Percentiles rank a stretch among this genome's conserved stretches.
phyloP scores from a whole-genome alignment of 2,888 invertebrate genomes.

The Agriopis aurantiaria region DNA sequence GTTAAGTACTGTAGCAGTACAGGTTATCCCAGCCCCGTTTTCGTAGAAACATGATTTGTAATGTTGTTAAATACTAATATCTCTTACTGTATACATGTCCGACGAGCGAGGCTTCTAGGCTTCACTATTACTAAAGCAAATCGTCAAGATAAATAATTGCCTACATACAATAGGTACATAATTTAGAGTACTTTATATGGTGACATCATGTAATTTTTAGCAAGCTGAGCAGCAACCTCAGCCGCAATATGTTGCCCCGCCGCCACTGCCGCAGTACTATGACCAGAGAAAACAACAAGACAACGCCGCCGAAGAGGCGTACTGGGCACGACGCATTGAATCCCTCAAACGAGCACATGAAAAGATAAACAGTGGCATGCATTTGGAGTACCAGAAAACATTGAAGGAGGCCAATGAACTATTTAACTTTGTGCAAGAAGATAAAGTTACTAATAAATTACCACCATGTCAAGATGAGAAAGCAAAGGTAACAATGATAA shows the following conservation, averaged over 20 bases:
- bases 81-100: slow-evolving; percentile 3
- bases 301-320: slow-evolving; percentile 75
- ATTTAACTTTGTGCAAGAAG: slow-evolving; percentile 67
- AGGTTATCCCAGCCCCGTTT: slow-evolving; percentile 21
- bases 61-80: neutral
- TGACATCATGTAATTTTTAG: slow-evolving; percentile 54
- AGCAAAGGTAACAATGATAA: slow-evolving; percentile 62
- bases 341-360: slow-evolving; percentile 76
- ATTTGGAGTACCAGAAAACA: slow-evolving; percentile 77
- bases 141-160: neutral
- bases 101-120: neutral
- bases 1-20: neutral
- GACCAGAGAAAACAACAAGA: slow-evolving; percentile 67
- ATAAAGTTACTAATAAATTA: slow-evolving; percentile 70
- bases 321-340: slow-evolving; percentile 79
- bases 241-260: slow-evolving; percentile 53
- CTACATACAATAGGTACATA: neutral
- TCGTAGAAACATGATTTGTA: slow-evolving; percentile 1
- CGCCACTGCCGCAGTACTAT: slow-evolving; percentile 70
- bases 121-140: neutral
- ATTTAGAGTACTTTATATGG: neutral
- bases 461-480: slow-evolving; percentile 82
- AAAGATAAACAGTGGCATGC: slow-evolving; percentile 76
- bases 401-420: slow-evolving; percentile 78
- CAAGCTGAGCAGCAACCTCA: slow-evolving; percentile 68